These are phyloP conservation scores for Papilio gigon DNA, from an alignment of 2,888 invertebrate species.

Conservation along the genomic window DNA sequence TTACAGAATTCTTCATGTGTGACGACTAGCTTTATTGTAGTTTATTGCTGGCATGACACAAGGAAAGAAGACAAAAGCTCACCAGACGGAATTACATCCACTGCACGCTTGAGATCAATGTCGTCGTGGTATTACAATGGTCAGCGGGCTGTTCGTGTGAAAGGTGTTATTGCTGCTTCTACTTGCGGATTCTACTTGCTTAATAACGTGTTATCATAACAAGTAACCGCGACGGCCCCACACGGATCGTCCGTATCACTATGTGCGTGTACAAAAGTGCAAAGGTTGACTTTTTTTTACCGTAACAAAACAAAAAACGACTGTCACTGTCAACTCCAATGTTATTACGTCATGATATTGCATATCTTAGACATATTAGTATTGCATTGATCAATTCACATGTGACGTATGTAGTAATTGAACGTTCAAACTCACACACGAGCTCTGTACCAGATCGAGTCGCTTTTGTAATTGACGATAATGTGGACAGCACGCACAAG, in stretches of 20 bases:
- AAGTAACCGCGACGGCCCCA: not conserved
- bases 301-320: not conserved
- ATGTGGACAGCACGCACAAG: constrained; percentile 22
- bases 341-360: not conserved
- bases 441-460: constrained; percentile 23
- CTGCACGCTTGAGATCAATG: too few species aligned
- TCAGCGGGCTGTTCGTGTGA: too few species aligned
- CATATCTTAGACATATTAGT: not conserved
- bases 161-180: too few species aligned
- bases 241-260: not conserved
- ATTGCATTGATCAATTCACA: constrained; percentile 4
- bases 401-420: constrained; percentile 4
- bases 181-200: too few species aligned
- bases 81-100: too few species aligned
- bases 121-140: too few species aligned
- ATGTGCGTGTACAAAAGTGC: not conserved
- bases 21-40: too few species aligned
- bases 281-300: constrained; percentile 15
- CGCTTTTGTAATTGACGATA: constrained; percentile 27
- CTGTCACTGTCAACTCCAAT: not conserved
- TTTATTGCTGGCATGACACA: too few species aligned
- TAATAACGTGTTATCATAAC: not conserved
- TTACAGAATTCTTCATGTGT: not conserved
- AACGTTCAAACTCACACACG: not conserved
- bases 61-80: too few species aligned